Conservation (phyloP, 1,140 invertebrate species). For the Galleria mellonella region DNA sequence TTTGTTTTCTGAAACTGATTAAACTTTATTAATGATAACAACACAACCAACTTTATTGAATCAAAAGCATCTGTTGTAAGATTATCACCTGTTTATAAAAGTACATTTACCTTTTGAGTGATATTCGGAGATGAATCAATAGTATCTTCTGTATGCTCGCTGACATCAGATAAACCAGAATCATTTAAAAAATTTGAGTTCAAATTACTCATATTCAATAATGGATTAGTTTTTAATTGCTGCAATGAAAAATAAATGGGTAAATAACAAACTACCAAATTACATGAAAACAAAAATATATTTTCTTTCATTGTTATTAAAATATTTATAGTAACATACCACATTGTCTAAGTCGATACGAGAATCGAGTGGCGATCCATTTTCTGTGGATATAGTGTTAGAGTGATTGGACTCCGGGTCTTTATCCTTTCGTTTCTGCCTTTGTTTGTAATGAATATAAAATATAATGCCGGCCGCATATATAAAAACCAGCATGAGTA, state of each 20-base stretch:
- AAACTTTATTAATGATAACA: too few species aligned
- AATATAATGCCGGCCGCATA: slow-evolving; percentile 65
- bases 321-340: slow-evolving; percentile 30
- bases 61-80: too few species aligned
- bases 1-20: slow-evolving; percentile 50
- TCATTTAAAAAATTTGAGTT: slow-evolving; percentile 49
- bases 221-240: slow-evolving; percentile 72
- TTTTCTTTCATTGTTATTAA: neutral
- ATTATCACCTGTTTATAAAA: slow-evolving; percentile 3
- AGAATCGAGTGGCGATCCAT: slow-evolving; percentile 46
- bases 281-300: neutral
- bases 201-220: slow-evolving; percentile 67
- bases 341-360: slow-evolving; percentile 56
- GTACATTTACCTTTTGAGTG: slow-evolving; percentile 36
- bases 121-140: slow-evolving; percentile 41
- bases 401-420: slow-evolving; percentile 49
- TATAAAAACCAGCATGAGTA: slow-evolving; percentile 55
- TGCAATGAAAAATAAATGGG: slow-evolving; percentile 23
- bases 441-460: slow-evolving; percentile 61
- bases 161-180: slow-evolving; percentile 51
- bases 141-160: slow-evolving; percentile 57
- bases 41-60: too few species aligned
- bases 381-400: slow-evolving; percentile 42
- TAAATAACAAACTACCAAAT: slow-evolving; percentile 1
- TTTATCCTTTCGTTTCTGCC: slow-evolving; percentile 47